These are phyloP conservation scores for Tenrec ecaudatus DNA, from an alignment of 2,113 vertebrate genomes.

Conservation along the genomic window DNA sequence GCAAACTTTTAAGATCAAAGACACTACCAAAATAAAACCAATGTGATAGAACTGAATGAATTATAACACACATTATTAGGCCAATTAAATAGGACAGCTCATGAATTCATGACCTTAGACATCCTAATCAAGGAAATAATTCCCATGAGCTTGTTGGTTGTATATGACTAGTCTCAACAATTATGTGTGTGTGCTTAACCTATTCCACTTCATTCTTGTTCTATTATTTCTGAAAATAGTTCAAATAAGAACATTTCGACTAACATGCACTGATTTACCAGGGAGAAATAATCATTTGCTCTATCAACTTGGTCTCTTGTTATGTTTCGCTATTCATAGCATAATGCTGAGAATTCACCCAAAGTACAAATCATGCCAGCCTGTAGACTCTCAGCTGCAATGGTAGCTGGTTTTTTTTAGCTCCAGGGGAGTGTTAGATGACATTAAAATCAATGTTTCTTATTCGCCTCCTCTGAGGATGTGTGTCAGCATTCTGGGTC, in stretches of 20 bases:
- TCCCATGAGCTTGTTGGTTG: background rate
- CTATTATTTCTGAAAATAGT: background rate
- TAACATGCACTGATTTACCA: background rate
- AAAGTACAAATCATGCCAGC: background rate
- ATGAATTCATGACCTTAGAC: background rate
- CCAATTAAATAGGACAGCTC: background rate
- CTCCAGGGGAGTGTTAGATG: too few relatives aligned
- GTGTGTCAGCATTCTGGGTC: background rate
- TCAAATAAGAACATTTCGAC: background rate
- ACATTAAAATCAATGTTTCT: background rate
- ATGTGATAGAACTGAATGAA: background rate
- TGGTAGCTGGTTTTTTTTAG: background rate
- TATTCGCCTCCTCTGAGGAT: background rate
- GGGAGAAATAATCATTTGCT: too few relatives aligned
- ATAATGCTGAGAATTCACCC: too few relatives aligned
- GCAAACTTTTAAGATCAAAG: background rate
- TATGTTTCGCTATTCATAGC: too few relatives aligned
- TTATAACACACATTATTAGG: background rate
- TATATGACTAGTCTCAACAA: background rate
- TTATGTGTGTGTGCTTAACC: background rate
- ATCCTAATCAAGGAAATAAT: background rate
- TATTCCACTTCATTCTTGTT: background rate
- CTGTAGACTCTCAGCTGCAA: background rate
- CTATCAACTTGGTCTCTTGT: too few relatives aligned
- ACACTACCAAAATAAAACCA: background rate